phyloP scores from a whole-genome alignment of 2,113 vertebrate species.

The Cryptoleucopteryx plumbea region DNA sequence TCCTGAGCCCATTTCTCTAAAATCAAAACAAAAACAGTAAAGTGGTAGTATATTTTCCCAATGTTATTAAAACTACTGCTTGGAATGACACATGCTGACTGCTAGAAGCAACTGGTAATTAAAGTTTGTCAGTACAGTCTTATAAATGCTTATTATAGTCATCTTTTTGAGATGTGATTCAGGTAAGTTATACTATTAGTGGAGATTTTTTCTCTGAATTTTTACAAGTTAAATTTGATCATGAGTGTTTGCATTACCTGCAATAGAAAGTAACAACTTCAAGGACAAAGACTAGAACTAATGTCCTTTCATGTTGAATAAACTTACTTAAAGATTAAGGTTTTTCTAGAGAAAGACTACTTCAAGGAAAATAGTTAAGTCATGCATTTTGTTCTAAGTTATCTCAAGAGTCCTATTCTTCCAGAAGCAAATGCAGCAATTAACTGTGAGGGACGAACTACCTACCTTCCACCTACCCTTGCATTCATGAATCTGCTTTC shows the following conservation, averaged over 20 bases:
- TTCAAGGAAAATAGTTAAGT: neutral
- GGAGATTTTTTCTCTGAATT: neutral
- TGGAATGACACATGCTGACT: neutral
- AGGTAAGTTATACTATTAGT: neutral
- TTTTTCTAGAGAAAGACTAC: neutral
- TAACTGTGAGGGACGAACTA: neutral
- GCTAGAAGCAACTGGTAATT: neutral
- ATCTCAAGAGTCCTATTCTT: neutral
- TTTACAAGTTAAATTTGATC: neutral
- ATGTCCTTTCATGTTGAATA: neutral
- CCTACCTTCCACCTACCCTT: neutral
- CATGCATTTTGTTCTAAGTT: neutral
- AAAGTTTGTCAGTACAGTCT: neutral
- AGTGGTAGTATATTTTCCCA: neutral
- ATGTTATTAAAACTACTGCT: neutral
- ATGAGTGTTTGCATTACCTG: neutral
- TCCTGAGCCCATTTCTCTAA: constrained; percentile 14
- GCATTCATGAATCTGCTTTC: neutral
- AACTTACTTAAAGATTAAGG: neutral
- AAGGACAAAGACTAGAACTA: neutral
- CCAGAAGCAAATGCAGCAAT: neutral
- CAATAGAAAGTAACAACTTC: neutral
- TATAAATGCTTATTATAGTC: neutral
- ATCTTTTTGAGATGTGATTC: neutral
- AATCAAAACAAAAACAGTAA: neutral